Conservation (phyloP, 2,888 invertebrate species). For the Cactoblastis cactorum region DNA sequence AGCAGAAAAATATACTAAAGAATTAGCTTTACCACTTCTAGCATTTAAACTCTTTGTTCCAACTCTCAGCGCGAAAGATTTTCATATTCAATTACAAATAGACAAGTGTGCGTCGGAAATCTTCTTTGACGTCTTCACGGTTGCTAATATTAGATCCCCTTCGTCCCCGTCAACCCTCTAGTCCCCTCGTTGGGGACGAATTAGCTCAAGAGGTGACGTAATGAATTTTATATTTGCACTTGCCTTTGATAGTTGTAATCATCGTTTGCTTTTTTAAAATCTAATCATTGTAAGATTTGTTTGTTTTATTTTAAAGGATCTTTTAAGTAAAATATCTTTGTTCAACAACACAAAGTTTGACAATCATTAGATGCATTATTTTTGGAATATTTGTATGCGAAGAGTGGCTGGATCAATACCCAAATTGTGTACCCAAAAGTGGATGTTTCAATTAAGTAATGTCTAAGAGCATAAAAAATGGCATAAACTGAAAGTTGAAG, state of each 20-base stretch:
- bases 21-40: slow-evolving; percentile 21
- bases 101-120: slow-evolving; percentile 72
- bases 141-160: slow-evolving; percentile 64
- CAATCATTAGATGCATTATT: too few species aligned
- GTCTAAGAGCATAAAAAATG: too few species aligned
- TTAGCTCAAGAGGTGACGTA: slow-evolving; percentile 52
- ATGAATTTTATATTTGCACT: slow-evolving; percentile 53
- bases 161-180: not conserved
- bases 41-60: slow-evolving; percentile 29
- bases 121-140: slow-evolving; percentile 69
- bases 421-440: too few species aligned
- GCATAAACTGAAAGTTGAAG: too few species aligned
- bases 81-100: slow-evolving; percentile 79
- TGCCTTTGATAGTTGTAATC: slow-evolving; percentile 19
- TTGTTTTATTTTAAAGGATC: not conserved
- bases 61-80: slow-evolving; percentile 62
- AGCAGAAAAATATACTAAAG: not conserved
- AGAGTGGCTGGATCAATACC: too few species aligned
- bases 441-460: too few species aligned
- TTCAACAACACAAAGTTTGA: too few species aligned
- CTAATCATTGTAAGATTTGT: too few species aligned
- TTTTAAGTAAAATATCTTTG: too few species aligned
- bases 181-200: slow-evolving; percentile 38
- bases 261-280: slow-evolving; percentile 21
- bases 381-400: too few species aligned